Conservation (phyloP, 2,113 vertebrate species). For the Eulemur macaco region DNA sequence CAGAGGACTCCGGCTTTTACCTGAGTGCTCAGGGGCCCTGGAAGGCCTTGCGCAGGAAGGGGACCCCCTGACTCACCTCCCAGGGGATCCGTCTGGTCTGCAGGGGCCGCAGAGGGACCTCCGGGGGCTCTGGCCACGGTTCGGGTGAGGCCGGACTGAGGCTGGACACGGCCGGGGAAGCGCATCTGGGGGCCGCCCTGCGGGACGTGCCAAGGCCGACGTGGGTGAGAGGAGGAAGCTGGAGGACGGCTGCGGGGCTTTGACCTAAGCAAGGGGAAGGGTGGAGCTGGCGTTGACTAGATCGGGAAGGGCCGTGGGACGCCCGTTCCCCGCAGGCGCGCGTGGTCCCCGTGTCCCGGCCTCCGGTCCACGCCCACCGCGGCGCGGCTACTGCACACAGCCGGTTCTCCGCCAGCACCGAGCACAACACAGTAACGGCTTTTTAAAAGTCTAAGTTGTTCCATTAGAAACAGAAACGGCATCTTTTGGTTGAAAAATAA, state of each 20-base stretch:
- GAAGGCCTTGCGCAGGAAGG: too few relatives aligned
- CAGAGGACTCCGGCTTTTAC: rapidly evolving
- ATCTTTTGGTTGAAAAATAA: background rate
- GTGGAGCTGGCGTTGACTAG: too few relatives aligned
- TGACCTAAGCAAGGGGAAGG: rapidly evolving
- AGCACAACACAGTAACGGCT: background rate
- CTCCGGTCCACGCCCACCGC: rapidly evolving
- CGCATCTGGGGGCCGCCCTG: rapidly evolving
- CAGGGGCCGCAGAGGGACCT: background rate
- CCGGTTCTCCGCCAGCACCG: rapidly evolving
- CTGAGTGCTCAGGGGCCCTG: too few relatives aligned
- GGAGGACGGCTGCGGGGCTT: background rate
- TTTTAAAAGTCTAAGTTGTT: background rate
- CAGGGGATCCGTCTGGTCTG: rapidly evolving
- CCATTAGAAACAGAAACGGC: background rate
- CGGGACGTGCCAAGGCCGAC: background rate
- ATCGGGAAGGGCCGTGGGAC: too few relatives aligned
- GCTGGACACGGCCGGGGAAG: background rate
- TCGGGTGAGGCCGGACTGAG: rapidly evolving
- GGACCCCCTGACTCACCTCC: background rate
- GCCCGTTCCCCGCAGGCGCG: background rate
- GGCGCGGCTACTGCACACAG: too few relatives aligned
- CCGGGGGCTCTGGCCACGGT: rapidly evolving
- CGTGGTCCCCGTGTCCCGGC: rapidly evolving
- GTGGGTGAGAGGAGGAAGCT: too few relatives aligned